Base-by-base conservation (phyloP, 2,113 vertebrate genomes). In the Cariama cristata region DNA sequence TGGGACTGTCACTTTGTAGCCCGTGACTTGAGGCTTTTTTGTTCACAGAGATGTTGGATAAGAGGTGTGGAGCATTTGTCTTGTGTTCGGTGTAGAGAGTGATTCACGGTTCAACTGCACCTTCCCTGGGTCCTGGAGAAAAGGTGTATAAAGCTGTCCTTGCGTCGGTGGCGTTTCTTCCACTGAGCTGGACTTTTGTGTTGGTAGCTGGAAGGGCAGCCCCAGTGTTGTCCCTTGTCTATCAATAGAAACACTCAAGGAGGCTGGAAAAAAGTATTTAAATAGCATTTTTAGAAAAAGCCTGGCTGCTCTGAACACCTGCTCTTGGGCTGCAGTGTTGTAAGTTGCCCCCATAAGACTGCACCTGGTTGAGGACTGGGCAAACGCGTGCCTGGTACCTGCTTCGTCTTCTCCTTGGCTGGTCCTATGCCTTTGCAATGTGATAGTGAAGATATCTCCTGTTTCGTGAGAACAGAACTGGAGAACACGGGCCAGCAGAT, bases 111-210 rank as follows among this genome's bases (percentile, higher is more conserved):
- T 86, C n/a, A 44, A 3, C 27, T 44, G 16, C 42, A 27, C 27
- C 50, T 84, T 80, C 53, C 22, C 59, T 67, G 47, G 19, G 6
- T 40, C 22, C 14, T 66, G 63, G 21, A 72, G 35, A 75, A 69
- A 23, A 8, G 10, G 21, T 20, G 4, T 44, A 5, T 67, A 28
- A 71, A 76, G 40, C 28, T 63, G 20, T 59, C 28, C 42, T 64
- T 50, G 8, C 0, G 2, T 38, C 0, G 0, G 23, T 32, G 59
- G 26, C 1, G 0, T 86, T 79, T 79, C 32, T 50, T 67, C 49
- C 5, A 8, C 47, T 59, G 27, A 75, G n/a, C 27, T 75, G 42
- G 49, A 30, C 23, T 67, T 82, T 5, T 20, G 13, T 64, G 26
- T 42, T 28, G 14, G 11, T 28, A 28, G 56, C 15, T 12, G 12